A percentile compares a stretch with the other conserved stretches of the same genome.
phyloP scores from a whole-genome alignment of 1,140 invertebrate genomes.

The Anadara kagoshimensis region DNA sequence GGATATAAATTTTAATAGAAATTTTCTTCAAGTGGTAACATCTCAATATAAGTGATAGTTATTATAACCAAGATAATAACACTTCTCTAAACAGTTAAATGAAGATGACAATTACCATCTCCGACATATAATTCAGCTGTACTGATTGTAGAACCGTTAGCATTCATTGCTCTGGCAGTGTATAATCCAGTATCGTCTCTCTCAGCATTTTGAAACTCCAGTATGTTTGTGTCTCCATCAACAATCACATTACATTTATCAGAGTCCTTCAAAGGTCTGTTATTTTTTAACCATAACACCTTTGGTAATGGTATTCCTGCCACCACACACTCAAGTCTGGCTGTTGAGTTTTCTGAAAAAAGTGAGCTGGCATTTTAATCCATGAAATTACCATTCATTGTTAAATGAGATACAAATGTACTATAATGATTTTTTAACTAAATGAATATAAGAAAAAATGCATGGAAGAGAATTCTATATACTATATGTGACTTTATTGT shows the following conservation, averaged over 20 bases:
- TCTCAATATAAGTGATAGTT: not conserved
- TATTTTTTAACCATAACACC: constrained; percentile 83
- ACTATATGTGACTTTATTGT: no score
- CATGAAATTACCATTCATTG: not conserved
- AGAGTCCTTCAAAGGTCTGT: constrained; percentile 86
- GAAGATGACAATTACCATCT: constrained; percentile 49
- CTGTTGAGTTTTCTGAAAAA: constrained; percentile 64
- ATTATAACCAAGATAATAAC: not conserved
- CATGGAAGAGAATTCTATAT: no score
- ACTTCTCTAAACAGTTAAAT: not conserved
- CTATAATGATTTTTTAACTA: no score
- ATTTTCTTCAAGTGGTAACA: no score
- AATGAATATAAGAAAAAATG: no score
- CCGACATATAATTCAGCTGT: constrained; percentile 61
- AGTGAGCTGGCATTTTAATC: not conserved
- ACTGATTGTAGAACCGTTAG: constrained; percentile 90
- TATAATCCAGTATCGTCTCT: constrained; percentile 95
- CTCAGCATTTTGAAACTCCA: constrained; percentile 94
- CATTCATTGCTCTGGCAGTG: constrained; percentile 95
- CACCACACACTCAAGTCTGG: constrained; percentile 65
- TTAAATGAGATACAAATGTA: no score
- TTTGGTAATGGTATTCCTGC: constrained; percentile 70
- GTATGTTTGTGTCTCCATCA: constrained; percentile 91
- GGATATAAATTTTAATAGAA: no score
- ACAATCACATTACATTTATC: constrained; percentile 82